These are phyloP conservation scores for Setophaga coronata DNA, from an alignment of 2,113 vertebrate genomes.

Conservation along the genomic window DNA sequence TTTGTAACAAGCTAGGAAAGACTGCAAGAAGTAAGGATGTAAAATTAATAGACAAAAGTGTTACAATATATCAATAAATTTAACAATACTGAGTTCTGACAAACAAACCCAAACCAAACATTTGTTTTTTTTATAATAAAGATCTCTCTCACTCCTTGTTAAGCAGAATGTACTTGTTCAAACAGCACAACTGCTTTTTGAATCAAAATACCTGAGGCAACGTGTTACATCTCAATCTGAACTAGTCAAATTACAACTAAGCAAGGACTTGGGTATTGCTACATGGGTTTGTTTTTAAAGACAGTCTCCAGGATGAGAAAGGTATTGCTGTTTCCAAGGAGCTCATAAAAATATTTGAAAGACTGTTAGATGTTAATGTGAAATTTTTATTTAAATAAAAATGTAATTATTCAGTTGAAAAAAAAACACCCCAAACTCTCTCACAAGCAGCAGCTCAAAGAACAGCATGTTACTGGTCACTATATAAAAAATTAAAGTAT, in stretches of 20 bases:
- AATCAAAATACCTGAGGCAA: neutral
- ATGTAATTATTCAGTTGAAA: neutral
- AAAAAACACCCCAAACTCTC: neutral
- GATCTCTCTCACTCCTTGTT: neutral
- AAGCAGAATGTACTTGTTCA: neutral
- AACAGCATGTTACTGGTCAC: neutral
- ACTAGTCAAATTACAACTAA: neutral
- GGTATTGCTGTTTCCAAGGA: neutral
- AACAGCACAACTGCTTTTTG: neutral
- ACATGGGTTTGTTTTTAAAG: neutral
- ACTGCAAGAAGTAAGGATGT: neutral
- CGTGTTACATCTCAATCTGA: neutral
- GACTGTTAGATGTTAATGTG: neutral
- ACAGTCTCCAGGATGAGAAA: neutral
- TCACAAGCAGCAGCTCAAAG: neutral
- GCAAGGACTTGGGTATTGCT: neutral
- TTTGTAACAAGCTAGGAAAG: neutral
- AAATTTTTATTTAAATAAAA: neutral
- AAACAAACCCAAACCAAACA: neutral
- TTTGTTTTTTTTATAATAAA: neutral
- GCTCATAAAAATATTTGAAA: neutral
- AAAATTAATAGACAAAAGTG: neutral
- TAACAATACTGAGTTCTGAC: neutral
- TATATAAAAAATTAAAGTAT: neutral
- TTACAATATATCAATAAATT: neutral